These are phyloP conservation scores for Limnothrissa miodon DNA, from an alignment of 2,113 vertebrate genomes.

Conservation along the genomic window DNA sequence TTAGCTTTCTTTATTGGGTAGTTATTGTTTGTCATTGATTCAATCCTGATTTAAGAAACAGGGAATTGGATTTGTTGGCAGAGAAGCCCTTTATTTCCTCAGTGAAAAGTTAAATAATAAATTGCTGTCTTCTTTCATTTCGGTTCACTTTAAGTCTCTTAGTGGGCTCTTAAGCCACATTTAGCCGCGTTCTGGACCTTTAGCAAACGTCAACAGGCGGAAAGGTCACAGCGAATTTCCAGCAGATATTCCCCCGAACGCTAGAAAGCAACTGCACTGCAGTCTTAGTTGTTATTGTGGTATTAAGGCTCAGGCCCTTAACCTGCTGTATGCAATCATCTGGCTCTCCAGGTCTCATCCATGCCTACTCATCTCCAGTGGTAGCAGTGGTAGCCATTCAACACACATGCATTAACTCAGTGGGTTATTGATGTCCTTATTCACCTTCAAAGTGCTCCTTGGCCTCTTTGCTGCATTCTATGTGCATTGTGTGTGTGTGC, in stretches of 20 bases:
- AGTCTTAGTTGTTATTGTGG: background rate
- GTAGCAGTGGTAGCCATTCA: background rate
- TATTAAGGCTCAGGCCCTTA: background rate
- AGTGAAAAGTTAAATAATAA: constrained; percentile 6
- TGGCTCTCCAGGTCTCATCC: background rate
- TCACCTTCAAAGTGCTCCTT: background rate
- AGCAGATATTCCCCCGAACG: background rate
- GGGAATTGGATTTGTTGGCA: background rate
- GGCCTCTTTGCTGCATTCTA: background rate
- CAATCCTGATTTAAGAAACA: constrained; percentile 23
- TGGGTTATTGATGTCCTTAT: background rate
- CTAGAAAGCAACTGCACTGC: background rate
- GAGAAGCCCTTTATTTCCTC: background rate
- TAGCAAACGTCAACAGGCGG: background rate
- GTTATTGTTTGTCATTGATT: constrained; percentile 33
- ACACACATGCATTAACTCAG: background rate
- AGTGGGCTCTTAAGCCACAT: constrained; percentile 10
- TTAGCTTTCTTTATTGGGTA: constrained; percentile 33
- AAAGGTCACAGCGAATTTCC: background rate
- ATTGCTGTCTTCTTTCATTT: background rate
- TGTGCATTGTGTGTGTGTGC: background rate
- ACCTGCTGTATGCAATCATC: background rate
- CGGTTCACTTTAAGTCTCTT: background rate
- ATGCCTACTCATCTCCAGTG: background rate
- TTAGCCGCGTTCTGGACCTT: background rate